Percentiles rank a stretch among this genome's conserved stretches.
Conservation (phyloP, 2,888 invertebrate genomes). For the Linnaemya tessellans region DNA sequence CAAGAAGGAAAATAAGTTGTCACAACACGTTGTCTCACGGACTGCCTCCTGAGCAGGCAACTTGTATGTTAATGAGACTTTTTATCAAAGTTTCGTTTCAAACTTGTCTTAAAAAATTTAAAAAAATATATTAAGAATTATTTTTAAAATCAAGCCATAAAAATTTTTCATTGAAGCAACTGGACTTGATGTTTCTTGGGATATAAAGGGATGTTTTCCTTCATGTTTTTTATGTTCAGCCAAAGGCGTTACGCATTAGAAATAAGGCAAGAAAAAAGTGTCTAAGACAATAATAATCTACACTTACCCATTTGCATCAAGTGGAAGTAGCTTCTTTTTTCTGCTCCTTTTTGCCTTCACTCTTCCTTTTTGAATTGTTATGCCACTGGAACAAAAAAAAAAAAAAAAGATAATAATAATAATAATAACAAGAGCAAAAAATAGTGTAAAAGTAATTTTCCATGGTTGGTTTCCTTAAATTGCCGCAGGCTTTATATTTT, state of each 20-base stretch:
- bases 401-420: too few relatives aligned
- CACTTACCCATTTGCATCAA: slow-evolving; percentile 53
- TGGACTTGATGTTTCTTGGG: neutral
- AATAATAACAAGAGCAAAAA: slow-evolving; percentile 28
- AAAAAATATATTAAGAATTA: too few relatives aligned
- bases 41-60: too few relatives aligned
- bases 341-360: neutral
- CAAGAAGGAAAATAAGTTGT: too few relatives aligned
- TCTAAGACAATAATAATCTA: slow-evolving; percentile 69
- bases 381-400: slow-evolving; percentile 8
- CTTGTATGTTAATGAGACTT: too few relatives aligned
- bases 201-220: slow-evolving; percentile 2
- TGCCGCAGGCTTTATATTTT: slow-evolving; percentile 53
- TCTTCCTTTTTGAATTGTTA: slow-evolving; percentile 1
- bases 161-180: neutral
- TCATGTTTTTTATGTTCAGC: slow-evolving; percentile 46
- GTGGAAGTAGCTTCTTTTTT: slow-evolving; percentile 27
- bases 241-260: slow-evolving; percentile 68
- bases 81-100: too few relatives aligned
- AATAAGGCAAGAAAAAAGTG: slow-evolving; percentile 43
- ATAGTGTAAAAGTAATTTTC: slow-evolving; percentile 72
- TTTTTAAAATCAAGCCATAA: neutral
- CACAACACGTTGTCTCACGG: too few relatives aligned
- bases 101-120: too few relatives aligned
- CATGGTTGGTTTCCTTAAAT: slow-evolving; percentile 64